Base-by-base conservation (phyloP, 2,797 vertebrate species). In the Acestrorhynchus altus region DNA sequence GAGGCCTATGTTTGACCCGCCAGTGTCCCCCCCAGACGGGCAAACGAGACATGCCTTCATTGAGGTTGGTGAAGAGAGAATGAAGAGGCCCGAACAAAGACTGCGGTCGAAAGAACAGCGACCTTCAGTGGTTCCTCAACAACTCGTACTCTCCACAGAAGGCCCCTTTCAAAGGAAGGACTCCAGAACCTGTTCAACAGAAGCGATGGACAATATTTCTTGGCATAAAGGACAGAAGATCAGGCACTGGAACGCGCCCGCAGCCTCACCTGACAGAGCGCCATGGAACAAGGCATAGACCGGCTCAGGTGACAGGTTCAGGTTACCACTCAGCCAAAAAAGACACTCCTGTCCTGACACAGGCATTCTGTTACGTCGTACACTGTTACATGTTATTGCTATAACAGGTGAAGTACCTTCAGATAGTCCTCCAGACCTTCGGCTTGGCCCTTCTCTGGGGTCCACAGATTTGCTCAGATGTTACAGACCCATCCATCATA, bases 41-140 rank as follows among this genome's bases (percentile, higher is more conserved):
- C 73, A 72, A 80, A 80, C 74, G 83, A 82, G 86, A 83, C 88
- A 88, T 89, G 76, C 83, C 86, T 86, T 87, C 85, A 85, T 84
- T 70, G 83, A 82, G 76, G 75, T 83, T 44, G 60, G 59, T 59
- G 20, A 70, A 52, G 35, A 61, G 67, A 82, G 5, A 18, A 56
- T 74, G 11, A 73, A 20, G 31, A 74, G 54, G 31, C 4, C 46
- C n/a, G 56, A 54, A 72, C 35, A 51, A 84, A 72, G 42, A 64
- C 18, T 44, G 49, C 26, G 44, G 28, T 42, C 63, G 8, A 4
- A 4, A 66, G 8, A 64, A 47, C 8, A 10, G 8, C 5, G 61
- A 16, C 39, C 47, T 26, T 66, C 15, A 78, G 16, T 12, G 22
- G 4, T 20, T 60, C 35, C 49, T 71, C n/a, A 83, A 31, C 8